phyloP scores from a whole-genome alignment of 2,888 invertebrate species.

The Aporophyla nigra region DNA sequence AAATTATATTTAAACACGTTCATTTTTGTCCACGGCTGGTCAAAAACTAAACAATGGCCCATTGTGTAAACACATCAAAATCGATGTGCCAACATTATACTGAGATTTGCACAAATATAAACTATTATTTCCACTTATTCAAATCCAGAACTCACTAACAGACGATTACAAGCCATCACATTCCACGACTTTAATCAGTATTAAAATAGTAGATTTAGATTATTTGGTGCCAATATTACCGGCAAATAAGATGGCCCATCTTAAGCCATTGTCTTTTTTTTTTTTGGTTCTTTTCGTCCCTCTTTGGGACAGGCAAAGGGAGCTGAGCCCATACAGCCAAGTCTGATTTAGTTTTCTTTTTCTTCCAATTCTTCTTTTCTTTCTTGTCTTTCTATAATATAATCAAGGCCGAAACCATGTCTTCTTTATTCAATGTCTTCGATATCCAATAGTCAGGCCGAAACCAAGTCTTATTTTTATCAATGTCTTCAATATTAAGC shows the following conservation, averaged over 20 bases:
- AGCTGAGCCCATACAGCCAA: no score
- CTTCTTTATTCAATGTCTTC: no score
- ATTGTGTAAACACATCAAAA: conserved; percentile 47
- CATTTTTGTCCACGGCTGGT: conserved; percentile 1
- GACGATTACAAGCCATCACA: not conserved
- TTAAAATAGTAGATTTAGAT: not conserved
- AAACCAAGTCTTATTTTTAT: no score
- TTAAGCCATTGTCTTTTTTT: not conserved
- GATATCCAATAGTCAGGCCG: no score
- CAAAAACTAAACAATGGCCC: conserved; percentile 38
- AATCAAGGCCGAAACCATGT: no score
- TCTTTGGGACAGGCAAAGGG: no score
- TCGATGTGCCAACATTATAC: conserved; percentile 2
- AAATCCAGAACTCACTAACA: not conserved
- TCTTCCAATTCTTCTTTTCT: no score
- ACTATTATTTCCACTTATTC: not conserved
- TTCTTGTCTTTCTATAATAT: no score
- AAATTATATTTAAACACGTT: not conserved
- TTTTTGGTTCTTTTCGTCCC: no score
- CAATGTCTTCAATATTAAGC: no score
- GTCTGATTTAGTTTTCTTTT: no score
- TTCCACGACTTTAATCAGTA: not conserved
- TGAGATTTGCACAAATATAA: not conserved
- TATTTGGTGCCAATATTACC: conserved; percentile 12
- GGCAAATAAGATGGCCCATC: conserved; percentile 14